Base-by-base conservation (phyloP, 2,113 vertebrate genomes). In the Eulacestoma nigropectus region DNA sequence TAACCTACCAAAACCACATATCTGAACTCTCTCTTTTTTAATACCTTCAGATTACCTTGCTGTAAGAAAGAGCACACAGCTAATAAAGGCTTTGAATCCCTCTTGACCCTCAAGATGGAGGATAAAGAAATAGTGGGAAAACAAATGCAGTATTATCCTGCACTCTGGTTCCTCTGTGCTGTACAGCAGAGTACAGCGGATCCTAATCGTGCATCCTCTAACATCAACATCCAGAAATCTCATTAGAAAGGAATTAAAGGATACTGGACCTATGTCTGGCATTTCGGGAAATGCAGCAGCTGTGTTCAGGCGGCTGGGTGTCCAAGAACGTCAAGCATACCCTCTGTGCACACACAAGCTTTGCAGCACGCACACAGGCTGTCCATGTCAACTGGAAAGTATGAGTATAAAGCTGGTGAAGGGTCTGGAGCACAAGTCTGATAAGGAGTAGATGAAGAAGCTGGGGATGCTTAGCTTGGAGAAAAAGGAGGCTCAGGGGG, bases 41-140 rank as follows among this genome's bases (percentile, higher is more conserved):
- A 93, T 77, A 81, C 37, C 46, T 73, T 79, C 46, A 57, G 37
- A 65, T 83, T 85, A 90, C 42, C 12, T 62, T 33, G 41, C 72
- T 76, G 55, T 46, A 89, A 89, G 73, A 81, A 92, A 77, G 8
- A 65, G 21, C 39, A 91, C 39, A 75, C 11, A 82, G 62, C 46
- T 78, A 94, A 87, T 89, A 91, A 95, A 75, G 29, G 44, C 37
- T 94, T 63, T 75, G 55, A 94, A 94, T 64, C 65, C 57, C 41
- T 87, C 50, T 76, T 27, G 13, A 84, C 11, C 8, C 12, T 33
- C 3, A 9, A 83, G 55, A 77, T 18, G 11, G 25, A 88, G 33
- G 10, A 53, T 39, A 52, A 81, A 70, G n/a, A 56, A 87, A 64
- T 37, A 44, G 23, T 11, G 7, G 32, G 37, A 88, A 88, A 88